Evolutionary conservation across 2,888 invertebrate genomes (phyloP).

Genomic region (Machimus atricapillus): DNA sequence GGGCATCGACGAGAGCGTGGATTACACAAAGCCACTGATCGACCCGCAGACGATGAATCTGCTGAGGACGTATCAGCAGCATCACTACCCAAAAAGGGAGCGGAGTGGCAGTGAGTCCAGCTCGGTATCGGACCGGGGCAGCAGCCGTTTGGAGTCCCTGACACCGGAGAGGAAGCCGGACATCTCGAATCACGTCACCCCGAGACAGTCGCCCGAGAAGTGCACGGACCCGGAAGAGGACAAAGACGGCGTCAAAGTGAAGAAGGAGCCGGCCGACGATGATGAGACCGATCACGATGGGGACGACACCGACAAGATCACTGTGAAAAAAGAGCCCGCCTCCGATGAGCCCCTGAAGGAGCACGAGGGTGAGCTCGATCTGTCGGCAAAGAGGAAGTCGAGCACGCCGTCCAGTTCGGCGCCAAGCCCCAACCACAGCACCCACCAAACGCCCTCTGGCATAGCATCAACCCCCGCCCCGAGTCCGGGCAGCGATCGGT

Average conservation of each 20-base stretch:
- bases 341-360: constrained; percentile 52
- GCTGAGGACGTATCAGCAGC: constrained; percentile 76
- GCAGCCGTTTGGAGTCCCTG: constrained; percentile 79
- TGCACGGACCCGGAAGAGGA: constrained; percentile 67
- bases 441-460: constrained; percentile 59
- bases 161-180: constrained; percentile 82
- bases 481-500: constrained; percentile 82
- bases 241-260: constrained; percentile 52
- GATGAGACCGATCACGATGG: constrained; percentile 48
- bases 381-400: constrained; percentile 41
- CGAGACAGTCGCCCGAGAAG: constrained; percentile 66
- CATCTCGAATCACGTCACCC: constrained; percentile 63
- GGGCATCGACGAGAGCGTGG: constrained; percentile 92
- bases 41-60: constrained; percentile 88
- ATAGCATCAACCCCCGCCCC: constrained; percentile 58
- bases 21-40: constrained; percentile 89
- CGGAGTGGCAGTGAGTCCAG: constrained; percentile 89
- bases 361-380: constrained; percentile 60
- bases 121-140: constrained; percentile 83
- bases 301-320: constrained; percentile 59
- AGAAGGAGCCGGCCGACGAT: constrained; percentile 56
- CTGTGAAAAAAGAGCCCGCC: constrained; percentile 62
- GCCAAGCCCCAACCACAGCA: constrained; percentile 59
- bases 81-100: constrained; percentile 72
- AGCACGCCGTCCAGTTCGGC: constrained; percentile 56